phyloP scores from a whole-genome alignment of 2,797 vertebrate genomes.

The Jordanella pulchra region DNA sequence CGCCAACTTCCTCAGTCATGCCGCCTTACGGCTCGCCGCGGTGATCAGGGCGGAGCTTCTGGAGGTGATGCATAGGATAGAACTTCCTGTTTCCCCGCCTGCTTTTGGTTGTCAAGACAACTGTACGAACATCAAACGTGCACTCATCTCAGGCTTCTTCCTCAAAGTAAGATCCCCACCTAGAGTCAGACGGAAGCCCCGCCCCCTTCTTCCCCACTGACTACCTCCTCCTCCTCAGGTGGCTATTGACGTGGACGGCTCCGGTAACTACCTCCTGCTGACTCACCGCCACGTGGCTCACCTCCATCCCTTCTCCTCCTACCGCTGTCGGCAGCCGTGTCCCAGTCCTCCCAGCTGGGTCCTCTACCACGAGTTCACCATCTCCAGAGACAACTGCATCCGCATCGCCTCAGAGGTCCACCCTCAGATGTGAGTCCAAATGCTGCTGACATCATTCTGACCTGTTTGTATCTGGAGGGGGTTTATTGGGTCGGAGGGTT shows the following conservation, averaged over 20 bases:
- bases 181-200: not conserved
- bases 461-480: too few relatives aligned
- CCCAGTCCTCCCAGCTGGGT: conserved; percentile 87
- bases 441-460: too few relatives aligned
- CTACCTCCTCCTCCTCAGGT: conserved; percentile 76
- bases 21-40: conserved; percentile 83
- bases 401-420: conserved; percentile 88
- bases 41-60: conserved; percentile 87
- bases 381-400: conserved; percentile 94
- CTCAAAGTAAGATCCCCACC: conserved; percentile 82
- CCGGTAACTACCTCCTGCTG: conserved; percentile 93
- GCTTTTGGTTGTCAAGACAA: conserved; percentile 91
- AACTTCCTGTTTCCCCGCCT: conserved; percentile 89
- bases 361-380: conserved; percentile 92
- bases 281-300: conserved; percentile 94
- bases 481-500: not conserved
- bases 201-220: not conserved
- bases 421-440: conserved; percentile 88
- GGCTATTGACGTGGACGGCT: conserved; percentile 91
- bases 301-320: conserved; percentile 87
- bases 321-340: conserved; percentile 80
- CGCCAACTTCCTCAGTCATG: conserved; percentile 82
- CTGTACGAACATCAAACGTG: conserved; percentile 87
- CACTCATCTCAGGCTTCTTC: conserved; percentile 94
- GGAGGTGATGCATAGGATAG: conserved; percentile 91